Evolutionary conservation across 2,113 vertebrate genomes (phyloP).

Genomic region (Andinoacara biseriatus): DNA sequence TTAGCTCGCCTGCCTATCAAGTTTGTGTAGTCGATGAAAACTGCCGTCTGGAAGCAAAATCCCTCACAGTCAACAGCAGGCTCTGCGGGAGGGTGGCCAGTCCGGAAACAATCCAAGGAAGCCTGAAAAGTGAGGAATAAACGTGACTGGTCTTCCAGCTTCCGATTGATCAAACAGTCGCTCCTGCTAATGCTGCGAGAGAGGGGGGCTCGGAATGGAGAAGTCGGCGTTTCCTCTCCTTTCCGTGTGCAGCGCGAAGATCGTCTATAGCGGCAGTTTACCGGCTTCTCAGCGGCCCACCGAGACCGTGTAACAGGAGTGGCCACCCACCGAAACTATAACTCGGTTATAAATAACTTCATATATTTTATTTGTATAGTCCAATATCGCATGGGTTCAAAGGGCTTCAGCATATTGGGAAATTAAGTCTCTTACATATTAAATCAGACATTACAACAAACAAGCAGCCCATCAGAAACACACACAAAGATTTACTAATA

Average conservation of each 20-base stretch:
- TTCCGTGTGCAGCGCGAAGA: constrained; percentile 69
- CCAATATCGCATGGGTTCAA: neutral
- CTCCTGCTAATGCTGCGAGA: constrained; percentile 49
- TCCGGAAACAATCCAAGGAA: neutral
- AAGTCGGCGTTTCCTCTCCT: constrained; percentile 75
- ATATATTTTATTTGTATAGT: neutral
- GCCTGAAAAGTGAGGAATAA: constrained; percentile 11
- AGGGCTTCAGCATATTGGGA: rapidly evolving
- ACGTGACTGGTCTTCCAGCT: constrained; percentile 30
- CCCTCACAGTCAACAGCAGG: constrained; percentile 22
- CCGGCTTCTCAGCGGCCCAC: neutral
- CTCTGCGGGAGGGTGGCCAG: constrained; percentile 5
- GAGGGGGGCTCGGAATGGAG: constrained; percentile 61
- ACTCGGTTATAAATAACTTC: neutral
- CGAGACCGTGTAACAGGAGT: neutral
- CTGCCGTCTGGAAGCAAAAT: constrained; percentile 34
- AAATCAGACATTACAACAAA: neutral
- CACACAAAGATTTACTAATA: neutral
- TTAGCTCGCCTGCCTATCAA: constrained; percentile 62
- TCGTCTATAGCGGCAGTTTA: constrained; percentile 33
- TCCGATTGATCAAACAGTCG: constrained; percentile 55
- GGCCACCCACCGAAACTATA: neutral
- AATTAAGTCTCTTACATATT: neutral
- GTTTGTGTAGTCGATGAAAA: constrained; percentile 63
- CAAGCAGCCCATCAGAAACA: neutral